phyloP scores from a whole-genome alignment of 2,113 vertebrate species.

The Oreochromis spilurus region DNA sequence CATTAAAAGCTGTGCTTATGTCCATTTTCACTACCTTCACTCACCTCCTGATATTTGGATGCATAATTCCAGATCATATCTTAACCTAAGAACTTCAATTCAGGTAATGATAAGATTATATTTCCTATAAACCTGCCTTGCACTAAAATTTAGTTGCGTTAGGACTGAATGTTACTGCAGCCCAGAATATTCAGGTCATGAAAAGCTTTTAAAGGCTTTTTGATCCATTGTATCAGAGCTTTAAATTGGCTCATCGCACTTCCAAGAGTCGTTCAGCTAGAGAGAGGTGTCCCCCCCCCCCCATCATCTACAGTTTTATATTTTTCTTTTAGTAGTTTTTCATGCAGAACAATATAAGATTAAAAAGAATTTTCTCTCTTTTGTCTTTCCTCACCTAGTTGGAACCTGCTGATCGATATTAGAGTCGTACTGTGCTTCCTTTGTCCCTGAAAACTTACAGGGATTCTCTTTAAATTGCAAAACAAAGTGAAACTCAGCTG shows the following conservation, averaged over 20 bases:
- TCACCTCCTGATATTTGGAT: neutral
- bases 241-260: neutral
- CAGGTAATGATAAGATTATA: neutral
- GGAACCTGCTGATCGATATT: neutral
- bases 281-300: fast-evolving
- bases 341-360: neutral
- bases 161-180: neutral
- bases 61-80: neutral
- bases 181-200: neutral
- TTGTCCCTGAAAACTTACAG: neutral
- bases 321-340: neutral
- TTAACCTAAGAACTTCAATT: neutral
- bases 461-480: neutral
- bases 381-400: neutral
- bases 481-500: neutral
- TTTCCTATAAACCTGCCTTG: neutral
- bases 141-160: neutral
- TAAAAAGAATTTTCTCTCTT: neutral
- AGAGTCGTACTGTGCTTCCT: neutral
- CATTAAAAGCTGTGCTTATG: neutral
- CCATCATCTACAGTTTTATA: neutral
- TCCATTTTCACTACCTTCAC: neutral
- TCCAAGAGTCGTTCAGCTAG: neutral
- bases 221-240: neutral
- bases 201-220: neutral